phyloP scores from a whole-genome alignment of 2,888 invertebrate genomes.

The Lithophane socia region DNA sequence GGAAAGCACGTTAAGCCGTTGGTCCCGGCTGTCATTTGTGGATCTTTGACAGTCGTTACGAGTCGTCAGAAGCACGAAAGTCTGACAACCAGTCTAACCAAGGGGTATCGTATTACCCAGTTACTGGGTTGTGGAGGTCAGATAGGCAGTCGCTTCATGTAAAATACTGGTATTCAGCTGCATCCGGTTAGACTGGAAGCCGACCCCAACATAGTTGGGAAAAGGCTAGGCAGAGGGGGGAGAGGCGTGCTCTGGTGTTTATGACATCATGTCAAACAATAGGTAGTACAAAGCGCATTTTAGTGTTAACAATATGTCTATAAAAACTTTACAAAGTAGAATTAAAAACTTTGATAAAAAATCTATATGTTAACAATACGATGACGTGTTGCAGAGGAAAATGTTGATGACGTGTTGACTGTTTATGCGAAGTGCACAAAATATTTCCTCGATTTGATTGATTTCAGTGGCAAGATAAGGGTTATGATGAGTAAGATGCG shows the following conservation, averaged over 20 bases:
- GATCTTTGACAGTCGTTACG: no score
- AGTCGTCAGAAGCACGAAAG: no score
- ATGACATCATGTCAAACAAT: slow-evolving; percentile 17
- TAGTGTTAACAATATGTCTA: slow-evolving; percentile 2
- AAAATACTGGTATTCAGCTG: no score
- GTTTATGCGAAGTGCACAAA: not conserved
- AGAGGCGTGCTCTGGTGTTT: not conserved
- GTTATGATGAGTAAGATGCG: slow-evolving; percentile 43
- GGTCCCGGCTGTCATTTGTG: no score
- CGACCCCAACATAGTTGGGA: no score
- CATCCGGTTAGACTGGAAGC: no score
- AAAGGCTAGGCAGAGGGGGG: no score
- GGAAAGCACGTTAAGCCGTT: no score
- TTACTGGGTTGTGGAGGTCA: no score
- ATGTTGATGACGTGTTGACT: slow-evolving; percentile 10
- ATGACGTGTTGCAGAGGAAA: slow-evolving; percentile 31
- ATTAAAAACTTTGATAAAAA: slow-evolving; percentile 9
- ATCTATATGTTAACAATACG: slow-evolving; percentile 2
- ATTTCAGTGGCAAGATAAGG: slow-evolving; percentile 41
- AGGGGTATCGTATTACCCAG: no score
- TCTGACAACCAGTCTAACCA: no score
- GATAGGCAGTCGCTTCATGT: no score
- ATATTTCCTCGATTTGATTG: slow-evolving; percentile 37
- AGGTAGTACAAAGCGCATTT: slow-evolving; percentile 10
- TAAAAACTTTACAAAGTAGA: slow-evolving; percentile 2